phyloP scores from a whole-genome alignment of 2,888 invertebrate species.

The Hipparchia semele region DNA sequence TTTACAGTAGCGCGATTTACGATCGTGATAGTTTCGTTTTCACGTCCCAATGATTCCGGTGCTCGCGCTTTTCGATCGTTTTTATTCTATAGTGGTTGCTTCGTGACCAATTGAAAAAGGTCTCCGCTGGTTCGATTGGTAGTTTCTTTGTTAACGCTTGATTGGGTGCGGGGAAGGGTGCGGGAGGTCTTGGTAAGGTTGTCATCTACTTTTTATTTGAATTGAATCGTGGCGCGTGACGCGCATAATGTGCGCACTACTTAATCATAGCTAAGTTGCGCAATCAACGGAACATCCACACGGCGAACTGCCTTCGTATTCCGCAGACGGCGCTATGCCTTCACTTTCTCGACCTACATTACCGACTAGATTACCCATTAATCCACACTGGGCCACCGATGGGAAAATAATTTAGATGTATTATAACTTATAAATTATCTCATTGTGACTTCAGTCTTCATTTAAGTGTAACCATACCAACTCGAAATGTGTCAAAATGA shows the following conservation, averaged over 20 bases:
- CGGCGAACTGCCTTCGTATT: conserved; percentile 61
- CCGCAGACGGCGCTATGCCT: conserved; percentile 58
- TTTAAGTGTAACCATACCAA: too few species aligned
- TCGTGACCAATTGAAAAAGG: conserved; percentile 55
- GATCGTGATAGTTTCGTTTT: conserved; percentile 76
- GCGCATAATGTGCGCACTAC: conserved; percentile 56
- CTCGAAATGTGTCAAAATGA: too few species aligned
- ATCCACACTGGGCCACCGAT: conserved; percentile 48
- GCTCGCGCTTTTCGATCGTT: conserved; percentile 65
- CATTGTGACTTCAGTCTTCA: background rate
- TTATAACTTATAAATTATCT: background rate
- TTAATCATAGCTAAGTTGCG: conserved; percentile 66
- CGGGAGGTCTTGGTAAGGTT: conserved; percentile 51
- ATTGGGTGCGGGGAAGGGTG: conserved; percentile 42
- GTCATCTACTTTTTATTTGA: conserved; percentile 57
- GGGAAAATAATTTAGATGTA: conserved; percentile 2
- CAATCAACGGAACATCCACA: conserved; percentile 60
- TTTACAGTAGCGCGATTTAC: conserved; percentile 72
- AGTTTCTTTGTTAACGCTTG: conserved; percentile 48
- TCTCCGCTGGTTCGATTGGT: conserved; percentile 60
- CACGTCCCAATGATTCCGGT: conserved; percentile 69
- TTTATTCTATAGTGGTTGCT: conserved; percentile 54
- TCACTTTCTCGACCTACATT: conserved; percentile 75
- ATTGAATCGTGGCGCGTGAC: conserved; percentile 61
- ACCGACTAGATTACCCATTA: conserved; percentile 44